Conservation (phyloP, 2,888 invertebrate genomes). For the Agonopterix subpropinquella region DNA sequence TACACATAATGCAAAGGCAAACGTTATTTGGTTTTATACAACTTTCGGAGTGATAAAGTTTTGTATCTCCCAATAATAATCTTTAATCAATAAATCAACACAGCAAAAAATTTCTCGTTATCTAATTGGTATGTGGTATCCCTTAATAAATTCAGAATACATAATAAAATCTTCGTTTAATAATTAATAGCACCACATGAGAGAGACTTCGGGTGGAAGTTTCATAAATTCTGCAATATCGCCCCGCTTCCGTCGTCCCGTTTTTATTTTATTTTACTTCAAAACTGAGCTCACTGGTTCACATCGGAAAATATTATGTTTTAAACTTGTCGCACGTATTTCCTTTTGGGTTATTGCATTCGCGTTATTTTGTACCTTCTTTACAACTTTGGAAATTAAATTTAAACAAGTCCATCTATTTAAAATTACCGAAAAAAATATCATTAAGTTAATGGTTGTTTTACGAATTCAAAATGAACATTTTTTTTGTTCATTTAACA, state of each 20-base stretch:
- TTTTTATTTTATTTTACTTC: slow-evolving; percentile 32
- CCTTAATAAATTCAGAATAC: not conserved
- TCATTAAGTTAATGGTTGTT: no score
- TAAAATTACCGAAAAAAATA: no score
- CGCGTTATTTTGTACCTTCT: not conserved
- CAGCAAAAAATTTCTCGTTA: no score
- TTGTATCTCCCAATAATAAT: no score
- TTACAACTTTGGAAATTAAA: not conserved
- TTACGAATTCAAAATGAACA: no score
- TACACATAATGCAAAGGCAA: no score
- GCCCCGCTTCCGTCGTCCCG: slow-evolving; percentile 13
- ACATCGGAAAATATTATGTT: slow-evolving; percentile 26
- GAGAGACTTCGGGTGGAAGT: slow-evolving; percentile 22
- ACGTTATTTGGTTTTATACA: no score
- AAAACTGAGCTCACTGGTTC: slow-evolving; percentile 12
- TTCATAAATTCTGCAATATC: slow-evolving; percentile 35
- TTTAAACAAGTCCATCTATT: not conserved
- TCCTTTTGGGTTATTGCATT: slow-evolving; percentile 14
- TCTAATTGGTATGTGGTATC: no score
- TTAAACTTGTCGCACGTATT: slow-evolving; percentile 24
- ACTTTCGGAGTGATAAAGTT: no score
- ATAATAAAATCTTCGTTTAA: not conserved
- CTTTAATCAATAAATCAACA: no score
- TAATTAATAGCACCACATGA: slow-evolving; percentile 14
- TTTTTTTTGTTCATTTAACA: no score